These are phyloP conservation scores for Microctenopoma lineatum DNA, from an alignment of 2,797 vertebrate genomes.

Conservation along the genomic window DNA sequence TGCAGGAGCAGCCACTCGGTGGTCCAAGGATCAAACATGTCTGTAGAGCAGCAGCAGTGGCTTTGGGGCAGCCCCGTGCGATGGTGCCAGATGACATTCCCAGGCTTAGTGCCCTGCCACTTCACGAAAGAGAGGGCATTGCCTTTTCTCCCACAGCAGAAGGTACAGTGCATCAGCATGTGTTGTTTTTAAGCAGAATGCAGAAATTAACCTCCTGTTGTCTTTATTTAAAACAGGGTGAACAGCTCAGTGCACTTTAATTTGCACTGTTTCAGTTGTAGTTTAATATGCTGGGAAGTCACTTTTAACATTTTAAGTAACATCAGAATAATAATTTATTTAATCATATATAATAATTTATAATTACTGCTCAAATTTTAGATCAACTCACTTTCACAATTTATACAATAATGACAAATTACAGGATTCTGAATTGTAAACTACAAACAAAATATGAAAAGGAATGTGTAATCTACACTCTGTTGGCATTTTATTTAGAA, in stretches of 20 bases:
- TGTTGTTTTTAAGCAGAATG: constrained; percentile 12
- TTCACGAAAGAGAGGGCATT: constrained; percentile 90
- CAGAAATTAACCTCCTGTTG: neutral
- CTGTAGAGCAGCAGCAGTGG: constrained; percentile 92
- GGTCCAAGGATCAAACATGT: constrained; percentile 95
- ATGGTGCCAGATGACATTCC: constrained; percentile 94
- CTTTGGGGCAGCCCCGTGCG: constrained; percentile 91
- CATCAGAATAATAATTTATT: neutral
- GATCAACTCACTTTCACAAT: neutral
- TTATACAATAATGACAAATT: neutral
- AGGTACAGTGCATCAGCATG: constrained; percentile 74
- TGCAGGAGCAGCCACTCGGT: constrained; percentile 75
- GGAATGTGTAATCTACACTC: too few relatives aligned
- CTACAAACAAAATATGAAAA: too few relatives aligned
- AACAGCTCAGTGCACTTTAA: constrained; percentile 7
- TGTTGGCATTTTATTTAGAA: constrained; percentile 2
- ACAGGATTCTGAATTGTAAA: too few relatives aligned
- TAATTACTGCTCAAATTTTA: neutral
- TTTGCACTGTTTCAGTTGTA: constrained; percentile 5
- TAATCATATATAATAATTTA: neutral
- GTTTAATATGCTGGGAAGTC: neutral
- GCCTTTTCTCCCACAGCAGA: constrained; percentile 81
- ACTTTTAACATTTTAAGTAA: neutral
- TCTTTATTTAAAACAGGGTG: neutral
- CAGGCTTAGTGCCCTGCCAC: constrained; percentile 91